Evolutionary conservation across 2,797 vertebrate species (phyloP).

Genomic region (Champsocephalus gunnari): DNA sequence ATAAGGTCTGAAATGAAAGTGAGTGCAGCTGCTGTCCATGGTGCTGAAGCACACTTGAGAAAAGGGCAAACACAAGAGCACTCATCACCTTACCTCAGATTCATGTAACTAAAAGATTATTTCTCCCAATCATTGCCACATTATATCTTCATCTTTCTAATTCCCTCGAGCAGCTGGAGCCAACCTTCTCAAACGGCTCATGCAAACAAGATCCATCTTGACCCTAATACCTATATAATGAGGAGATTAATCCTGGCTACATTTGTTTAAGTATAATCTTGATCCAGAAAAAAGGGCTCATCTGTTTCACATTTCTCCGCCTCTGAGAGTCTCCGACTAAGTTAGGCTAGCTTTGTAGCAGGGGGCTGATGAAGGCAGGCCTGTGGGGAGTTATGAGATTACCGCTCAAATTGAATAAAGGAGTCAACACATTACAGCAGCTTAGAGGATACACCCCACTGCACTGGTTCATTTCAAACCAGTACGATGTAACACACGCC

Average conservation of each 20-base stretch:
- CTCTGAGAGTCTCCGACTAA: constrained; percentile 44
- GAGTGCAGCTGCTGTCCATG: constrained; percentile 36
- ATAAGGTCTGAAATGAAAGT: neutral
- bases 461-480: constrained; percentile 74
- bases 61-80: neutral
- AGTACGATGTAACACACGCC: constrained; percentile 37
- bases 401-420: constrained; percentile 75
- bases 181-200: constrained; percentile 19
- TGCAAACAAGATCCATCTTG: constrained; percentile 47
- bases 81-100: neutral
- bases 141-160: constrained; percentile 36
- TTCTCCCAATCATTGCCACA: constrained; percentile 7
- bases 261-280: constrained; percentile 58
- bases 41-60: constrained; percentile 41
- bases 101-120: constrained; percentile 16
- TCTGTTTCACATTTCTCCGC: constrained; percentile 51
- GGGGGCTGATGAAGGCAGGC: constrained; percentile 68
- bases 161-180: constrained; percentile 29
- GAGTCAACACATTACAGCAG: constrained; percentile 72
- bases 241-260: constrained; percentile 53
- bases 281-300: constrained; percentile 53
- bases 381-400: constrained; percentile 71
- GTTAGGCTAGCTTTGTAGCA: constrained; percentile 60
- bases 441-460: constrained; percentile 70
- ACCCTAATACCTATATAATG: constrained; percentile 62